Evolutionary conservation across 53 echinoderm and acorn worm genomes (phyloP).

Genomic region (Paracentrotus lividus): DNA sequence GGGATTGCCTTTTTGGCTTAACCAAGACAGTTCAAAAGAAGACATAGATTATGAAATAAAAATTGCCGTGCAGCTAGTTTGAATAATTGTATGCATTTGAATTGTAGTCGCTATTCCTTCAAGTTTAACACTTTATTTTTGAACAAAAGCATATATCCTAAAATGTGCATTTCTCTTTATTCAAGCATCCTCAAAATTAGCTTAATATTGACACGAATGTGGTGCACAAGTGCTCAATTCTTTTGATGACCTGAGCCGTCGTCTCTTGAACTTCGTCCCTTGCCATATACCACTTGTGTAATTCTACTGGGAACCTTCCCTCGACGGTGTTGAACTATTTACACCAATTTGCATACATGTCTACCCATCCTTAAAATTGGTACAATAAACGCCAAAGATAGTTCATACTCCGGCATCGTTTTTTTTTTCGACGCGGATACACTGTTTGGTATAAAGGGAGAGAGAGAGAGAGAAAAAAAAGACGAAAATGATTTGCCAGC

Average conservation of each 20-base stretch:
- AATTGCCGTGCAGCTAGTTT: no score
- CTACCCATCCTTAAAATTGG: constrained; percentile 29
- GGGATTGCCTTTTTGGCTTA: no score
- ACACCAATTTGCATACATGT: constrained; percentile 23
- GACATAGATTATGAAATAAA: no score
- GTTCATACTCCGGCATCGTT: background rate
- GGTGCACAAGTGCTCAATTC: background rate
- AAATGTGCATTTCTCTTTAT: no score
- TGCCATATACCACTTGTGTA: background rate
- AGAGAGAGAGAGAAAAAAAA: background rate
- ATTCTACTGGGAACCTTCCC: background rate
- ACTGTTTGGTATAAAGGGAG: background rate
- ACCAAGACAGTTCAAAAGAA: no score
- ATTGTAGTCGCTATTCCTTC: no score
- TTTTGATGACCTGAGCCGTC: background rate
- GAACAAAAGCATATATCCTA: no score
- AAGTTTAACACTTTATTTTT: no score
- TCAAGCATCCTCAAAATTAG: background rate
- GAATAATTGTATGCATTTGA: no score
- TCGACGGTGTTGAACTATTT: constrained; percentile 13
- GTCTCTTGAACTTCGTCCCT: background rate
- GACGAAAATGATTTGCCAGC: background rate
- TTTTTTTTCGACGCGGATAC: background rate
- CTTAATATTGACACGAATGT: background rate
- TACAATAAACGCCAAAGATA: constrained; percentile 5